Percentiles rank a stretch among this genome's conserved stretches.
phyloP scores from a whole-genome alignment of 2,888 invertebrate genomes.

The Phengaris arion region DNA sequence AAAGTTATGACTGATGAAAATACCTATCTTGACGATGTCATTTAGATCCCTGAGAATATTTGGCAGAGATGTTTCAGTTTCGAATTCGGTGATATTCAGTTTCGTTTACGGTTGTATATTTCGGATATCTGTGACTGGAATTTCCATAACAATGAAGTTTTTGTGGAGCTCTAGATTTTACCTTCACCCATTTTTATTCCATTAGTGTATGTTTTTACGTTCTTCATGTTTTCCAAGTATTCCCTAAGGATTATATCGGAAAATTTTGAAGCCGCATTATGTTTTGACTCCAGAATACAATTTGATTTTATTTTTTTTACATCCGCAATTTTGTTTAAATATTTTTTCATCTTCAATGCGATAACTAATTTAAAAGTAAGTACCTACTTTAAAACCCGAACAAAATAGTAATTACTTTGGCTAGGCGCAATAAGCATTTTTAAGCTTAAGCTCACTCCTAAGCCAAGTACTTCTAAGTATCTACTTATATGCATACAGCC shows the following conservation, averaged over 20 bases:
- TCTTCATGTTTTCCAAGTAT: constrained; percentile 3
- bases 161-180: not conserved
- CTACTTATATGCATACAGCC: constrained; percentile 11
- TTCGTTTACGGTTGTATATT: too few species aligned
- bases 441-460: constrained; percentile 5
- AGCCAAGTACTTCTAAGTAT: constrained; percentile 4
- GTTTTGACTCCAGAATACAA: not conserved
- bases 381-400: not conserved
- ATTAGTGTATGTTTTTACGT: constrained; percentile 13
- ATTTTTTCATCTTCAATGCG: too few species aligned
- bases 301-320: not conserved
- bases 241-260: constrained; percentile 7
- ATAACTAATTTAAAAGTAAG: too few species aligned
- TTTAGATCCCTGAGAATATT: not conserved
- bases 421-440: constrained; percentile 21
- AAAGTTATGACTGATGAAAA: too few species aligned
- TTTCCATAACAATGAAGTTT: constrained; percentile 15
- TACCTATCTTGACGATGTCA: too few species aligned
- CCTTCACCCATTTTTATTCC: constrained; percentile 10
- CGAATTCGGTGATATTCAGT: not conserved
- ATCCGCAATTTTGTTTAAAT: not conserved
- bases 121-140: not conserved
- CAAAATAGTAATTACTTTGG: constrained; percentile 10
- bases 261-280: not conserved
- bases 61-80: not conserved